Base-by-base conservation (phyloP, 92 coral and sea anemone species). In the Epizoanthus stellaris region DNA sequence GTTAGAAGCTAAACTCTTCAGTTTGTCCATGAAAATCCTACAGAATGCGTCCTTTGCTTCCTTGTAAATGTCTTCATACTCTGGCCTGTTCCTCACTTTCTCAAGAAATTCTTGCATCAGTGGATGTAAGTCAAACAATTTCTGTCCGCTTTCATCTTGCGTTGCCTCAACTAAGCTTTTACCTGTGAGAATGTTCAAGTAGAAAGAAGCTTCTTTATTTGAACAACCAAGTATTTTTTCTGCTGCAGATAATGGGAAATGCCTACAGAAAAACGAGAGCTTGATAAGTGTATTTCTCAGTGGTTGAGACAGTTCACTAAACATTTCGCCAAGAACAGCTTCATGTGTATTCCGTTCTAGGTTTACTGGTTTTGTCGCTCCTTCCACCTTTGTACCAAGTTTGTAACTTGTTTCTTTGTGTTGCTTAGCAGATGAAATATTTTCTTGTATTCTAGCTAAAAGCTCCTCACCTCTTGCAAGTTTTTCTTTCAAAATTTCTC, bases 71-170 rank as follows among this genome's bases (percentile, higher is more conserved):
- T 80, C 65, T 43, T 54, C 0, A 59, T 82, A 75, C 17, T 62
- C 15, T 12, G 77, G 84, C 62, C 14, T 79, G 14, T 23, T 15
- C 8, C 88, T 59, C 38, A 73, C 66, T 43, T 63, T 38, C 19
- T 56, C 59, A 0, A 93, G 69, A 57, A 87, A 81, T 12, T 80
- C 82, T 56, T 87, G 91, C 59, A 88, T 80, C 72, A 90, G 38
- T 0, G 95, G 91, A 30, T 92, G 95, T 3, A 92, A 71, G 59
- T 82, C 84, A 34, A 84, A 92, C 58, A 70, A 7, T 14, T 20
- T 52, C 47, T 65, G 65, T 15, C 23, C 73, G 8, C 58, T 16
- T 10, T 65, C 80, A 62, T 54, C 42, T 81, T 69, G 64, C 63
- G 72, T 43, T 68, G 6, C 45, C 45, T 42, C 45, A 3, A 42